phyloP scores from a whole-genome alignment of 2,888 invertebrate species.

The Pseudococcus viburni region DNA sequence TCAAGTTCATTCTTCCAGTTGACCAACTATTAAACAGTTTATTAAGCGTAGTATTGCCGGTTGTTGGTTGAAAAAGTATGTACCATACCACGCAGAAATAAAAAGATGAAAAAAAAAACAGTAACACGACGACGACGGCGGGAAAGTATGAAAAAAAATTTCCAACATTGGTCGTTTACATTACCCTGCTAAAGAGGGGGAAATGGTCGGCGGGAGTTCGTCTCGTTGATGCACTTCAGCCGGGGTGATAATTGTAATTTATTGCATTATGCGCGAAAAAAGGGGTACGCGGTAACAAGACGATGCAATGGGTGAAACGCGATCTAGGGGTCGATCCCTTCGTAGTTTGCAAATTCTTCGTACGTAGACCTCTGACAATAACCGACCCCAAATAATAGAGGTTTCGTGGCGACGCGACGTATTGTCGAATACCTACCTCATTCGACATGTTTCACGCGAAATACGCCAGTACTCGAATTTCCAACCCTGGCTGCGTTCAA shows the following conservation, averaged over 20 bases:
- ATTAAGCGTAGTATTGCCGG: slow-evolving; percentile 53
- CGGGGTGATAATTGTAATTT: slow-evolving; percentile 65
- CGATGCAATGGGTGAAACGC: slow-evolving; percentile 59
- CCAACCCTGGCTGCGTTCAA: background rate
- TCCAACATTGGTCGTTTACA: slow-evolving; percentile 4
- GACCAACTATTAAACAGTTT: slow-evolving; percentile 64
- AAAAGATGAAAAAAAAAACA: background rate
- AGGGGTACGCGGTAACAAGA: slow-evolving; percentile 57
- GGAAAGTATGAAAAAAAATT: slow-evolving; percentile 18
- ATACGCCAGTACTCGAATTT: background rate
- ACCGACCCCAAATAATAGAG: slow-evolving; percentile 60
- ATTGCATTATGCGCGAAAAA: slow-evolving; percentile 63
- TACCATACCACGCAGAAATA: background rate
- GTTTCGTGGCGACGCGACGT: slow-evolving; percentile 51
- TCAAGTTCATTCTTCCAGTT: slow-evolving; percentile 62
- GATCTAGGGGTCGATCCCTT: slow-evolving; percentile 48
- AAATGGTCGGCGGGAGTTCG: slow-evolving; percentile 14
- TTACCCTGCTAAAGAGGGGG: background rate
- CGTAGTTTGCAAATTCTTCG: background rate
- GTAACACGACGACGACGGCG: background rate
- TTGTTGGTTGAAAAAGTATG: background rate
- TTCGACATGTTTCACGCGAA: slow-evolving; percentile 27
- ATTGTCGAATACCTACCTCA: slow-evolving; percentile 27
- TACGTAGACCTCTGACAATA: background rate
- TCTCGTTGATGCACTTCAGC: slow-evolving; percentile 61